phyloP scores from a whole-genome alignment of 2,113 vertebrate genomes.

The Hiodon alosoides region DNA sequence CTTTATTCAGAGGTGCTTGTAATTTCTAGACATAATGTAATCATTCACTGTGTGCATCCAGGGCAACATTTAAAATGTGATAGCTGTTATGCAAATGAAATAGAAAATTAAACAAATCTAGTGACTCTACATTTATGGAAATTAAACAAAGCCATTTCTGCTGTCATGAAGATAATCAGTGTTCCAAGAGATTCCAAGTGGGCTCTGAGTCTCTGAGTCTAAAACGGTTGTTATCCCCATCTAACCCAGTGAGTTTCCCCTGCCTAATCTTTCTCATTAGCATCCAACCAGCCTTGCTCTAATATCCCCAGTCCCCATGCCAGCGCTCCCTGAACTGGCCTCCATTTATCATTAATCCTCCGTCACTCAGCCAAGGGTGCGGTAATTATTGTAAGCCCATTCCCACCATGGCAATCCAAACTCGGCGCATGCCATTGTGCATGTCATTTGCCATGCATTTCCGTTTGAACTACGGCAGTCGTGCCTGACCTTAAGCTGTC shows the following conservation, averaged over 20 bases:
- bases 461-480: not conserved
- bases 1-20: no score
- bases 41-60: no score
- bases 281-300: not conserved
- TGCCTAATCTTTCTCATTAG: not conserved
- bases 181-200: no score
- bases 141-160: no score
- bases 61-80: no score
- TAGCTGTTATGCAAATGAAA: no score
- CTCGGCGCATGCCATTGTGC: not conserved
- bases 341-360: slow-evolving; percentile 7
- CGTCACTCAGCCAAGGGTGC: not conserved
- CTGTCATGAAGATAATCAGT: no score
- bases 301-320: not conserved
- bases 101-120: no score
- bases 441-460: not conserved
- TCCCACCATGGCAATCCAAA: not conserved
- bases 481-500: not conserved
- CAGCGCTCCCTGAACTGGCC: slow-evolving; percentile 7
- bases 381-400: slow-evolving; percentile 5
- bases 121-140: no score
- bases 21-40: no score
- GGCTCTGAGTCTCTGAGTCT: no score
- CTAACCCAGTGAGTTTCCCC: not conserved
- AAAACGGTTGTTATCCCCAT: not conserved